Evolutionary conservation across 2,113 vertebrate genomes (phyloP).

Genomic region (rat (Rattus norvegicus)): DNA sequence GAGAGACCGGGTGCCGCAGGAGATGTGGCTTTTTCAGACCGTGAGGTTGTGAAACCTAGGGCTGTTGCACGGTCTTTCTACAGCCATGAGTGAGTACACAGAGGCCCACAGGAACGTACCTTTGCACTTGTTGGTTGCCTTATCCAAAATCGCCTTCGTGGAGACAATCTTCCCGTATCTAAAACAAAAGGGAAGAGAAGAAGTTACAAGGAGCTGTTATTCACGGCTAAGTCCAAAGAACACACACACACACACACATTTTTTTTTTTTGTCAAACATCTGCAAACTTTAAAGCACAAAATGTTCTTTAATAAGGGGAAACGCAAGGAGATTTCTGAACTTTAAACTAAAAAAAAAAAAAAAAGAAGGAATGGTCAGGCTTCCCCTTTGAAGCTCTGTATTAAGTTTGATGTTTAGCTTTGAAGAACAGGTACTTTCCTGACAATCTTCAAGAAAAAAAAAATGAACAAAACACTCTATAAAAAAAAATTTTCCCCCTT

Average conservation of each 20-base stretch:
- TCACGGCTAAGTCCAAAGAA: conserved; percentile 57
- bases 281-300: conserved; percentile 63
- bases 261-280: conserved; percentile 25
- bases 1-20: conserved; percentile 32
- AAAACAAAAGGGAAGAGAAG: conserved; percentile 75
- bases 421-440: conserved; percentile 54
- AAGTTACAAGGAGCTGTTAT: conserved; percentile 62
- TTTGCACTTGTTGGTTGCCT: conserved; percentile 99
- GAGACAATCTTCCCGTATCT: conserved; percentile 99
- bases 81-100: conserved; percentile 24
- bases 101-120: conserved; percentile 86
- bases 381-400: not conserved
- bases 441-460: conserved; percentile 1
- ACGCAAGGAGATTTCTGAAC: conserved; percentile 58
- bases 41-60: conserved; percentile 51
- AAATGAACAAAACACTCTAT: not conserved
- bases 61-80: not conserved
- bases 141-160: conserved; percentile 99
- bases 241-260: not conserved
- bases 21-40: conserved; percentile 54
- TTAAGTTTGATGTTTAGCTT: conserved; percentile 50
- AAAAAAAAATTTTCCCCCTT: conserved; percentile 25
- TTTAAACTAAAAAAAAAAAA: conserved; percentile 41
- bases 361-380: not conserved
- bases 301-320: conserved; percentile 55